phyloP scores from a whole-genome alignment of 2,888 invertebrate species.

The Megaustenia siamemsis region DNA sequence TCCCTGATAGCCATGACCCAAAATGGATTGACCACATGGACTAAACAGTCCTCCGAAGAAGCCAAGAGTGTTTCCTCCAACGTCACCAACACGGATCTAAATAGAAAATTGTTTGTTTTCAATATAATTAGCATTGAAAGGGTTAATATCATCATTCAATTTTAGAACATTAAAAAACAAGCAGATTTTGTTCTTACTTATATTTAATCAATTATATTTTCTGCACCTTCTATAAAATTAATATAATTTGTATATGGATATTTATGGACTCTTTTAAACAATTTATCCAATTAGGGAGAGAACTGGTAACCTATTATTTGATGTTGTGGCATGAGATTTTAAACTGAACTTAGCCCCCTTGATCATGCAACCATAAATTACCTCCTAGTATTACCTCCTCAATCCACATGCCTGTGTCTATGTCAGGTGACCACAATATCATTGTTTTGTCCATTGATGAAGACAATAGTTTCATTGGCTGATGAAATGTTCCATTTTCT shows the following conservation, averaged over 20 bases:
- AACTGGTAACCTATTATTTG: no score
- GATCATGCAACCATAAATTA: no score
- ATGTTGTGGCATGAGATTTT: no score
- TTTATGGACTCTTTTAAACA: no score
- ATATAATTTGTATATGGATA: no score
- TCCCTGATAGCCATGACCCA: slow-evolving; percentile 95
- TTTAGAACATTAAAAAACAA: no score
- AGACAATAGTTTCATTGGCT: slow-evolving; percentile 85
- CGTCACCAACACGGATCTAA: slow-evolving; percentile 88
- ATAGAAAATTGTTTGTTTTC: background rate
- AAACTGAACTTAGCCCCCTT: no score
- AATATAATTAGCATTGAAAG: background rate
- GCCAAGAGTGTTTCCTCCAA: slow-evolving; percentile 95
- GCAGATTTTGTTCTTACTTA: no score
- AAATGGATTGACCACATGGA: slow-evolving; percentile 85
- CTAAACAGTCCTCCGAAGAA: slow-evolving; percentile 92
- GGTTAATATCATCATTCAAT: no score
- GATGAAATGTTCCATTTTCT: slow-evolving; percentile 58
- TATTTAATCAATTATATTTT: no score
- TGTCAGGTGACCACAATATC: slow-evolving; percentile 90
- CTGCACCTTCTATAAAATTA: no score
- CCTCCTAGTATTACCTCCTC: slow-evolving; percentile 82
- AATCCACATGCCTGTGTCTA: slow-evolving; percentile 86
- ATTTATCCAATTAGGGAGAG: no score
- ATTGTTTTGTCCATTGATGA: slow-evolving; percentile 95